Conservation (phyloP, 2,797 vertebrate species). For the Vultur gryphus region DNA sequence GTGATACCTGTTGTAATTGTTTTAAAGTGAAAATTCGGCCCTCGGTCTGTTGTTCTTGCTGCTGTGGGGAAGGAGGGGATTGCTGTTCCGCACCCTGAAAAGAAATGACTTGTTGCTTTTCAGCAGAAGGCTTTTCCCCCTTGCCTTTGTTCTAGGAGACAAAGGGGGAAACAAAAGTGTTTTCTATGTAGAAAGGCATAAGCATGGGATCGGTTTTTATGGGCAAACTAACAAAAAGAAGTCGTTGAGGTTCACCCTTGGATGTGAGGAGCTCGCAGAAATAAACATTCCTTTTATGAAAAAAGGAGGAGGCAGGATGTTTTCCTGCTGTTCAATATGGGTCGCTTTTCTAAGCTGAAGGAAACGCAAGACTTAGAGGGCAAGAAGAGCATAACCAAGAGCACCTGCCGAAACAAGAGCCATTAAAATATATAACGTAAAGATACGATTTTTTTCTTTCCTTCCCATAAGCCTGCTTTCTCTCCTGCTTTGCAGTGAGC, state of each 20-base stretch:
- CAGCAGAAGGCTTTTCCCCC: slow-evolving; percentile 68
- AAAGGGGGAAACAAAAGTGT: slow-evolving; percentile 76
- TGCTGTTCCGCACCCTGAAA: slow-evolving; percentile 65
- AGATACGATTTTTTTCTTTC: background rate
- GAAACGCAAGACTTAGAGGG: slow-evolving; percentile 33
- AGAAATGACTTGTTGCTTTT: slow-evolving; percentile 80
- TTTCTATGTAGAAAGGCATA: slow-evolving; percentile 67
- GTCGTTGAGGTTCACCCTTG: slow-evolving; percentile 63
- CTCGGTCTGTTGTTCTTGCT: slow-evolving; percentile 33
- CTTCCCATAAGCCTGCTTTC: slow-evolving; percentile 35
- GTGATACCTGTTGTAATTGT: background rate
- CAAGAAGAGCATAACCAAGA: slow-evolving; percentile 47
- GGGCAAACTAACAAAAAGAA: slow-evolving; percentile 67
- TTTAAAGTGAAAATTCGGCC: background rate
- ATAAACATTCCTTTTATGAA: slow-evolving; percentile 75
- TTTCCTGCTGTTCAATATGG: slow-evolving; percentile 10
- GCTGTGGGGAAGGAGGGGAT: slow-evolving; percentile 22
- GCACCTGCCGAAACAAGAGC: slow-evolving; percentile 60
- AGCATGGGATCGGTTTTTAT: slow-evolving; percentile 70
- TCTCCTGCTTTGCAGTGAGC: slow-evolving; percentile 9
- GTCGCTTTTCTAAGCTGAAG: slow-evolving; percentile 54
- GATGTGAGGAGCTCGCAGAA: slow-evolving; percentile 51
- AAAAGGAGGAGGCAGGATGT: slow-evolving; percentile 54
- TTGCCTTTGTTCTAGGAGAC: slow-evolving; percentile 78
- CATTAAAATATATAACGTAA: slow-evolving; percentile 31